Evolutionary conservation across 2,888 invertebrate genomes (phyloP).

Genomic region (Eumacrocentrus americanus): DNA sequence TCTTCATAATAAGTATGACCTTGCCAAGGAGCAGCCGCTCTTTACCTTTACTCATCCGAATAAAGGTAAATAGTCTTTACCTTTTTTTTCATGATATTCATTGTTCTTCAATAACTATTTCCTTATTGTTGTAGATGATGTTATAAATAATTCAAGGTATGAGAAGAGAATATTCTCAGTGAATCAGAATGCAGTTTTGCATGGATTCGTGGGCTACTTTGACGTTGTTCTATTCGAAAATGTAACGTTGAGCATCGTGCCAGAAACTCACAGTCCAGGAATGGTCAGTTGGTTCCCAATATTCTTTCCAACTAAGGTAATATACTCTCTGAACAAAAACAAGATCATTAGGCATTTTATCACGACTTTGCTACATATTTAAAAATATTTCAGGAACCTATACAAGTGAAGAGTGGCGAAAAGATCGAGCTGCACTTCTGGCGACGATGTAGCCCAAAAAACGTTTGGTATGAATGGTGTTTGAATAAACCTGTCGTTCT

Average conservation of each 20-base stretch:
- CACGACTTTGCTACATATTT: too few relatives aligned
- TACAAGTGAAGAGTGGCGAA: conserved; percentile 74
- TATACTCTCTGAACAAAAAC: too few relatives aligned
- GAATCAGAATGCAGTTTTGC: conserved; percentile 79
- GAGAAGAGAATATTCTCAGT: conserved; percentile 73
- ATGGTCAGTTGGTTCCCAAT: conserved; percentile 99
- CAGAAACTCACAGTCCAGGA: conserved; percentile 83
- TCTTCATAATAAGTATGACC: conserved; percentile 81
- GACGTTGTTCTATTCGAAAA: conserved; percentile 85
- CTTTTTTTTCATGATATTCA: not conserved
- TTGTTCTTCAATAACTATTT: not conserved
- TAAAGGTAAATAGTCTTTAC: conserved; percentile 60
- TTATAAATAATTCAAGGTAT: conserved; percentile 76
- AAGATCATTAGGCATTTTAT: too few relatives aligned
- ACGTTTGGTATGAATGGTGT: conserved; percentile 98
- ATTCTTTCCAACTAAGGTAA: conserved; percentile 86
- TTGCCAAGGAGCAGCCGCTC: conserved; percentile 75
- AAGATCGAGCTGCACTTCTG: conserved; percentile 83
- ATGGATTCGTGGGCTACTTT: conserved; percentile 97
- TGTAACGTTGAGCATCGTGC: conserved; percentile 87
- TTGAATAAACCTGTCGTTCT: conserved; percentile 68
- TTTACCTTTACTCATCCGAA: conserved; percentile 95
- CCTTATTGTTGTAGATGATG: conserved; percentile 52
- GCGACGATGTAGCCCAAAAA: conserved; percentile 78
- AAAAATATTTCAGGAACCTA: conserved; percentile 68